These are phyloP conservation scores for Orchesellides sinensis DNA, from an alignment of 2,888 invertebrate species.

Conservation along the genomic window DNA sequence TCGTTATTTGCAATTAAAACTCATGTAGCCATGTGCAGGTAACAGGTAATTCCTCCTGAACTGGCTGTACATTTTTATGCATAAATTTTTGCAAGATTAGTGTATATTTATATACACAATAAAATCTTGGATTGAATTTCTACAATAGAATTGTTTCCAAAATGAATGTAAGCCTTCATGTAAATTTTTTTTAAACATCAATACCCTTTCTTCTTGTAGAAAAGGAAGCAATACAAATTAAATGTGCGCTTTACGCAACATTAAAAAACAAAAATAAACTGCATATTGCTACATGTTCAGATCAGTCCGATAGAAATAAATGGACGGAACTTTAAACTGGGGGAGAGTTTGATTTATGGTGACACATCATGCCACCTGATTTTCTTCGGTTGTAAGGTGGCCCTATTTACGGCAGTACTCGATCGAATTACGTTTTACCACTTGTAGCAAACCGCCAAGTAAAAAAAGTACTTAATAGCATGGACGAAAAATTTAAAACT, in stretches of 20 bases:
- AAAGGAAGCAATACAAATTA: too few species aligned
- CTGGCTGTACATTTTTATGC: background rate
- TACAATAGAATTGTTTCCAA: too few species aligned
- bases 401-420: conserved; percentile 36
- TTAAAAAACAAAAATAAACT: too few species aligned
- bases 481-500: conserved; percentile 21
- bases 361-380: conserved; percentile 72
- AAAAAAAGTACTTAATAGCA: background rate
- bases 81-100: too few species aligned
- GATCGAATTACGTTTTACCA: conserved; percentile 16
- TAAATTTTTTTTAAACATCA: too few species aligned
- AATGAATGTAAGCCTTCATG: too few species aligned
- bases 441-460: conserved; percentile 16
- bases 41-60: background rate
- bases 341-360: conserved; percentile 74
- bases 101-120: too few species aligned
- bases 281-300: background rate
- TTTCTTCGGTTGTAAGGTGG: conserved; percentile 67
- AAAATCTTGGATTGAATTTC: too few species aligned
- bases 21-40: background rate
- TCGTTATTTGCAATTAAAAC: conserved; percentile 50
- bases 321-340: conserved; percentile 50
- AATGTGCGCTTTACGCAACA: too few species aligned
- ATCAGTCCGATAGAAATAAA: too few species aligned
- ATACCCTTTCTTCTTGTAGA: too few species aligned